Evolutionary conservation across 2,113 vertebrate species (phyloP).

Genomic region (Pluvialis apricaria): DNA sequence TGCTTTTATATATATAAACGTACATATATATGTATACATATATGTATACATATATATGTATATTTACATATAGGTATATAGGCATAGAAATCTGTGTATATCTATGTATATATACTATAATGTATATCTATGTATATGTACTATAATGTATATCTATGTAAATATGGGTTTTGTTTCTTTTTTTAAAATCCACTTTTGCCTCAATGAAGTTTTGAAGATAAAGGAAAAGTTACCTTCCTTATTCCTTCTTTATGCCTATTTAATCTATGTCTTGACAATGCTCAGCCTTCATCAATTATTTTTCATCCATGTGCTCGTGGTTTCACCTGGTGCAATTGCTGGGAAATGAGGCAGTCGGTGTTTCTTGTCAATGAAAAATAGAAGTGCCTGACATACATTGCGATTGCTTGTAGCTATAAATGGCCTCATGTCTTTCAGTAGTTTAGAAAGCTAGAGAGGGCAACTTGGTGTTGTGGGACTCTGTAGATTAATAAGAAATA

Average conservation of each 20-base stretch:
- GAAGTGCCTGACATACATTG: not conserved
- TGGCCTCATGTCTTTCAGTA: not conserved
- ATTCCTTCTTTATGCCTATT: not conserved
- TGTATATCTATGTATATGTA: too few species aligned
- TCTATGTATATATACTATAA: not conserved
- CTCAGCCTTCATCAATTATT: not conserved
- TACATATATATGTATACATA: not conserved
- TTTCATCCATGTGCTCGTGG: not conserved
- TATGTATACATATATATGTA: not conserved
- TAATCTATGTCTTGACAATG: not conserved
- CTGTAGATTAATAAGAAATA: not conserved
- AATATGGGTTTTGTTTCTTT: accelerated
- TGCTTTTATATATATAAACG: not conserved
- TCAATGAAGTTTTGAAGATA: not conserved
- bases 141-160: not conserved
- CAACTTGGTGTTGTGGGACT: not conserved
- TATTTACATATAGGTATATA: not conserved
- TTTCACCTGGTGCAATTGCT: not conserved
- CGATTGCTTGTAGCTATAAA: not conserved
- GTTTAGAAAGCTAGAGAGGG: not conserved
- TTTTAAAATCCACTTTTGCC: not conserved
- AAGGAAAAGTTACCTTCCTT: not conserved
- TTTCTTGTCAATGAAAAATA: not conserved
- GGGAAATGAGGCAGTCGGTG: not conserved
- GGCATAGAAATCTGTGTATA: not conserved